Evolutionary conservation across 1,140 invertebrate species (phyloP).

Genomic region (Tachypleus tridentatus): DNA sequence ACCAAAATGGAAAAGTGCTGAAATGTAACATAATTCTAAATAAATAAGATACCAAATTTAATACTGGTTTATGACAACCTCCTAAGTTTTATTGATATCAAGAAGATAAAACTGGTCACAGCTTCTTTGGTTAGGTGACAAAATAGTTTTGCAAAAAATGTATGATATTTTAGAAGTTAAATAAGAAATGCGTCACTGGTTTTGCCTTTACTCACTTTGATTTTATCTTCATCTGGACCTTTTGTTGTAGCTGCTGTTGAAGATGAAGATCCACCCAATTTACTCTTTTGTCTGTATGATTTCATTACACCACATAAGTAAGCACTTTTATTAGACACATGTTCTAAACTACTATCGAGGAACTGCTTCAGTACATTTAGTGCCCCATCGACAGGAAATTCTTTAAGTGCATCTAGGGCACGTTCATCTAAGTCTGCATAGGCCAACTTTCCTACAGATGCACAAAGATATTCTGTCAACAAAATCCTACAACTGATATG

Average conservation of each 20-base stretch:
- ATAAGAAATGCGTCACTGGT: no score
- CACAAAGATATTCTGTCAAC: no score
- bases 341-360: slow-evolving; percentile 90
- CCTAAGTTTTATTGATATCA: no score
- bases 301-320: slow-evolving; percentile 98
- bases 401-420: slow-evolving; percentile 89
- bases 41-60: no score
- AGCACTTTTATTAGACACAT: slow-evolving; percentile 97
- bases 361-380: slow-evolving; percentile 88
- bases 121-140: no score
- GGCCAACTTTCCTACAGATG: slow-evolving; percentile 58
- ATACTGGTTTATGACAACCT: no score
- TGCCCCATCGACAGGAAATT: slow-evolving; percentile 91
- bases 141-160: no score
- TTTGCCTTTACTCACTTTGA: slow-evolving; percentile 52
- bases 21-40: no score
- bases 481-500: no score
- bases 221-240: slow-evolving; percentile 90
- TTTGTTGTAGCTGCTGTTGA: slow-evolving; percentile 36
- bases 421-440: slow-evolving; percentile 90
- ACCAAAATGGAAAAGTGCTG: no score
- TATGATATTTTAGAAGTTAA: no score
- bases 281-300: slow-evolving; percentile 79
- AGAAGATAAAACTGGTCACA: no score
- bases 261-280: slow-evolving; percentile 25